Base-by-base conservation (phyloP, 64 coral and sea anemone genomes). In the Trachythela sp. region DNA sequence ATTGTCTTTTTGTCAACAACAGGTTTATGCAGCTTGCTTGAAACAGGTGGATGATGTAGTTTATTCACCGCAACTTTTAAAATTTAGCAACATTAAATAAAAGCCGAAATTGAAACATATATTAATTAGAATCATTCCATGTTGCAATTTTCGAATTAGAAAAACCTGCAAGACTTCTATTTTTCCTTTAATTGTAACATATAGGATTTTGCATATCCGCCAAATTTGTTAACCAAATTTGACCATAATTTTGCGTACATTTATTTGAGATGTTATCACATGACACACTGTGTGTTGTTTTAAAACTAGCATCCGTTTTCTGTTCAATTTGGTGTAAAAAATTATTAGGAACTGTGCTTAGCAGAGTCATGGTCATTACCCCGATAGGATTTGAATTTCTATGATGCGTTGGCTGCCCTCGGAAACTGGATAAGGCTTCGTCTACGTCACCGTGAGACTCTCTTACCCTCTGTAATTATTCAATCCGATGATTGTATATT, bases 221-320 rank as follows among this genome's bases (percentile, higher is more conserved):
- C 56, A 64, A 64, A 64, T 64, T 64, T 64, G 56, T 64, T 64
- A 64, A 64, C 56, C 56, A 64, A 64, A 64, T 64, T 64, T 64
- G 56, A 64, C 8, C 56, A n/a, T 64, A 6, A 8, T 27, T 27
- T n/a, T 52, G 49, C 22, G 20, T 64, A n/a, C 26, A n/a, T 8
- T 64, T 64, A 18, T 64, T 64, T 64, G 24, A 64, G 26, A 20
- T 64, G 26, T 8, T 18, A 27, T 64, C 56, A 64, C 26, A 27
- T 5, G 56, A 64, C 26, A 26, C 22, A 27, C 56, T 5, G 0
- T 64, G 56, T 64, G 56, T 64, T 64, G 4, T 64, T 26, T 64
- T 27, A n/a, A 64, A 24, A 45, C 42, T 45, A 6, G 42, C 42
- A 45, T 11, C 56, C 20, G 49, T 20, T 15, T 52, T 64, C 56